Conservation (phyloP, 2,888 invertebrate genomes). For the Disparrhopalites patrizii region DNA sequence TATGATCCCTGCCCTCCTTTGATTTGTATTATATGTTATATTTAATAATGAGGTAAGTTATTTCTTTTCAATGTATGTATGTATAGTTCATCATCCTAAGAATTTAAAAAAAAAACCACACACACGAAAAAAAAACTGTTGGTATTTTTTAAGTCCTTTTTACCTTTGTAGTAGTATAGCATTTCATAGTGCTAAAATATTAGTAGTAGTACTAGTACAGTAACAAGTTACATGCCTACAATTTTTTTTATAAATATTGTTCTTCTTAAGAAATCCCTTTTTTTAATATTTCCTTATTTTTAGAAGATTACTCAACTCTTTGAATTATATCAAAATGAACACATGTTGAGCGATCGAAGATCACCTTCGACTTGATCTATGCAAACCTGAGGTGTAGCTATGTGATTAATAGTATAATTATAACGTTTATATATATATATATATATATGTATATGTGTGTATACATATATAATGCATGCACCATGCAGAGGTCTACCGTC, state of each 20-base stretch:
- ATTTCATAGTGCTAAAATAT: too few species aligned
- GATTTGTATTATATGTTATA: constrained; percentile 27
- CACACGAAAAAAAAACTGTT: too few species aligned
- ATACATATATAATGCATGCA: constrained; percentile 24
- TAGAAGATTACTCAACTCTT: constrained; percentile 31
- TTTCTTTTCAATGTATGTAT: constrained; percentile 15
- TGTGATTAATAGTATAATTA: constrained; percentile 13
- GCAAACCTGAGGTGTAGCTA: constrained; percentile 46
- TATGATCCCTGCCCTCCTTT: constrained; percentile 36
- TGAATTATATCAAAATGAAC: constrained; percentile 47
- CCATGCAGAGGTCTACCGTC: constrained; percentile 22
- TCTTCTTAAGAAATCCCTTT: constrained; percentile 25
- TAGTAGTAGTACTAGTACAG: too few species aligned
- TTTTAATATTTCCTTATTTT: too few species aligned
- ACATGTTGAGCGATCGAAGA: constrained; percentile 49
- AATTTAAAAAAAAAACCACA: too few species aligned
- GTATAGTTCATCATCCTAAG: too few species aligned
- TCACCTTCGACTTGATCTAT: constrained; percentile 41
- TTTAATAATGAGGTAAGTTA: constrained; percentile 21
- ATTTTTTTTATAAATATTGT: constrained; percentile 7
- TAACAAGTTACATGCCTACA: constrained; percentile 12
- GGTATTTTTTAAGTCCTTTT: too few species aligned
- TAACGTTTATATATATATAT: too few species aligned
- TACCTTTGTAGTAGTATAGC: not conserved
- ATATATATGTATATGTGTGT: not conserved